phyloP scores from a whole-genome alignment of 2,113 vertebrate species.

The Neolamprologus hecqui region DNA sequence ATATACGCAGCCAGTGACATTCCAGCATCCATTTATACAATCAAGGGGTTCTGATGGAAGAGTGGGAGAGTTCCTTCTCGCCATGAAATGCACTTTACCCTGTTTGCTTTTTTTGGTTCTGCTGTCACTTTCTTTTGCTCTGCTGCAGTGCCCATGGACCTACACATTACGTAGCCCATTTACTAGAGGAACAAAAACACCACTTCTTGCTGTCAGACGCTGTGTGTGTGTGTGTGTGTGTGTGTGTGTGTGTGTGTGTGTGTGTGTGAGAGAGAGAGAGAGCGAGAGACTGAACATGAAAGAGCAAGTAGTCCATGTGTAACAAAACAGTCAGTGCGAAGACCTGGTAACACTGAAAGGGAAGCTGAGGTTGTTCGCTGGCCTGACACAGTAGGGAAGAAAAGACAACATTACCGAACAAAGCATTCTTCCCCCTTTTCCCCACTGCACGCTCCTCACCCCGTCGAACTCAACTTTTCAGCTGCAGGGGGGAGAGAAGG shows the following conservation, averaged over 20 bases:
- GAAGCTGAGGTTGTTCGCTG: neutral
- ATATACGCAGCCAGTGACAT: neutral
- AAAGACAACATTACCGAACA: constrained; percentile 32
- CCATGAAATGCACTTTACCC: constrained; percentile 29
- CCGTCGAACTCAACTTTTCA: constrained; percentile 35
- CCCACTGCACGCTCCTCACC: constrained; percentile 2
- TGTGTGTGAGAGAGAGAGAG: neutral
- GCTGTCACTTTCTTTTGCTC: constrained; percentile 31
- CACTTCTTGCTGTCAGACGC: constrained; percentile 1
- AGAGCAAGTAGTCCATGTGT: neutral
- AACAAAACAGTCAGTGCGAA: neutral
- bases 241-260: neutral
- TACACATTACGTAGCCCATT: constrained; percentile 30
- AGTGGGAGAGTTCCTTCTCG: neutral
- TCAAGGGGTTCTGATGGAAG: neutral
- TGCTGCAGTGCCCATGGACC: constrained; percentile 26
- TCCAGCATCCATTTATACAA: neutral
- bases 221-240: neutral
- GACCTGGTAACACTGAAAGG: neutral
- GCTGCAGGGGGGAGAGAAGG: neutral
- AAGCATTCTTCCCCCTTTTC: constrained; percentile 20
- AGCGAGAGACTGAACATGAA: neutral
- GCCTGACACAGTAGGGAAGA: constrained; percentile 36
- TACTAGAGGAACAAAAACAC: constrained; percentile 6
- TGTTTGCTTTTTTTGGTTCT: constrained; percentile 9